These are phyloP conservation scores for Patella caerulea DNA, from an alignment of 2,888 invertebrate species.

Conservation along the genomic window DNA sequence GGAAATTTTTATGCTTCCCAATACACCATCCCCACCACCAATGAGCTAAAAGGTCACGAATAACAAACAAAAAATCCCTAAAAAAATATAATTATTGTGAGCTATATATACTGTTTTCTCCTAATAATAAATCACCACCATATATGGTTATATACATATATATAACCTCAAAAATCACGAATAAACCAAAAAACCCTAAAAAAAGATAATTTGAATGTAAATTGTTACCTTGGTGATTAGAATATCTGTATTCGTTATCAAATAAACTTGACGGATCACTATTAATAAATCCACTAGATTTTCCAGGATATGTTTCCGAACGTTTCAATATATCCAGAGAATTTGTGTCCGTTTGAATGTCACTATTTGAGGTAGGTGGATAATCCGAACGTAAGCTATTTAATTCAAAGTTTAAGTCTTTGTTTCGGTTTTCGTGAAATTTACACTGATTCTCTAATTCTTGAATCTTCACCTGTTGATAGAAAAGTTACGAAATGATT, in stretches of 20 bases:
- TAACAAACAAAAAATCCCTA: too few relatives aligned
- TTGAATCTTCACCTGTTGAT: conserved; percentile 16
- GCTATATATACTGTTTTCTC: too few relatives aligned
- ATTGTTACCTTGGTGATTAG: conserved; percentile 1
- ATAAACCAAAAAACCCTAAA: too few relatives aligned
- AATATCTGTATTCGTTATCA: conserved; percentile 6
- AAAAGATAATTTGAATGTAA: too few relatives aligned
- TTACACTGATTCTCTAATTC: conserved; percentile 25
- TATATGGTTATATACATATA: too few relatives aligned
- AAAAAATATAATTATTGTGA: too few relatives aligned
- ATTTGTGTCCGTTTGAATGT: background rate
- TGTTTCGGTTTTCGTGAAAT: conserved; percentile 22
- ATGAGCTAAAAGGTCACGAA: too few relatives aligned
- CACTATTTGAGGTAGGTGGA: background rate
- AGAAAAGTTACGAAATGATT: too few relatives aligned
- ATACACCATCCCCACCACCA: too few relatives aligned
- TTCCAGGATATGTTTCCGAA: background rate
- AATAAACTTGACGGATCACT: background rate
- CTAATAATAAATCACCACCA: too few relatives aligned
- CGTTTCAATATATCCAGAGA: background rate
- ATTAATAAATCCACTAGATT: background rate
- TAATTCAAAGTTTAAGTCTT: conserved; percentile 27
- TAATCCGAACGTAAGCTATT: background rate
- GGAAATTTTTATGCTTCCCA: too few relatives aligned
- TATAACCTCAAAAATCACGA: too few relatives aligned